Conservation (phyloP, 2,888 invertebrate species). For the Calephelis perditalis region DNA sequence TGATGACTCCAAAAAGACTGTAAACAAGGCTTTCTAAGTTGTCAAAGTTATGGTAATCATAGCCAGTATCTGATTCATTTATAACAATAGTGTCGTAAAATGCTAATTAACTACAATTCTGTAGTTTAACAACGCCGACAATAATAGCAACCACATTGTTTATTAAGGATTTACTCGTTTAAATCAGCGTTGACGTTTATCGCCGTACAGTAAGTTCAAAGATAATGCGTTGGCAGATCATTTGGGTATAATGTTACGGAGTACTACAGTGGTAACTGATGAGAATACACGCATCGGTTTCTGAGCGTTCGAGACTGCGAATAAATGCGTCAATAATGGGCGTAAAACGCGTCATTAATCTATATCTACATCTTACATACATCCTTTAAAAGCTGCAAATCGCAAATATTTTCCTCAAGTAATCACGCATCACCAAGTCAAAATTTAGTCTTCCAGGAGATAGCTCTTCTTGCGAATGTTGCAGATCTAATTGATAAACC, state of each 20-base stretch:
- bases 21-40: constrained; percentile 4
- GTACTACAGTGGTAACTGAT: constrained; percentile 42
- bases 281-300: no score
- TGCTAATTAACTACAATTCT: constrained; percentile 21
- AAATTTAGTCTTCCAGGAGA: no score
- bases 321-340: no score
- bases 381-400: no score
- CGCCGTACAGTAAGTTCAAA: constrained; percentile 64
- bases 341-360: no score
- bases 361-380: no score
- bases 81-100: constrained; percentile 15
- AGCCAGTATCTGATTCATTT: constrained; percentile 6
- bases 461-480: no score
- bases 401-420: no score
- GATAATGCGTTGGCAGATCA: constrained; percentile 73
- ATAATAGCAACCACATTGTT: constrained; percentile 30
- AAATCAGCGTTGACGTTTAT: constrained; percentile 65
- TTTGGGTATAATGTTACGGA: constrained; percentile 64
- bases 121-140: constrained; percentile 21
- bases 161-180: constrained; percentile 41
- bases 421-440: no score
- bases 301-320: no score
- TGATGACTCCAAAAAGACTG: background rate
- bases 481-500: no score
- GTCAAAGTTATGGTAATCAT: constrained; percentile 2